phyloP scores from a whole-genome alignment of 2,113 vertebrate species.

The Burhinus oedicnemus region DNA sequence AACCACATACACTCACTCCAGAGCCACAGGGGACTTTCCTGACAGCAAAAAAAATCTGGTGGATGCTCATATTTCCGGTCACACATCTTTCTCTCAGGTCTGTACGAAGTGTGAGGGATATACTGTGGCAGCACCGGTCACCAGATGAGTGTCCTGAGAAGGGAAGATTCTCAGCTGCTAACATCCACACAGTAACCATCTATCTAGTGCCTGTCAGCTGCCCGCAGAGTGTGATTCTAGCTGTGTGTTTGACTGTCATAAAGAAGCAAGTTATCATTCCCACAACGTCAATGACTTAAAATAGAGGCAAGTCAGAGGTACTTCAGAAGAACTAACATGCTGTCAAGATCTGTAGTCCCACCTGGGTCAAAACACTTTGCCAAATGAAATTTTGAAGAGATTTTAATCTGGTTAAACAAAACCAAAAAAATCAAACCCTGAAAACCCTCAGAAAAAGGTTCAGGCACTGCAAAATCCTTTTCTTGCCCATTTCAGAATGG shows the following conservation, averaged over 20 bases:
- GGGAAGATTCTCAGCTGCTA: neutral
- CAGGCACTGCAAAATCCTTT: neutral
- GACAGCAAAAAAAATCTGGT: neutral
- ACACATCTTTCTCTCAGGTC: neutral
- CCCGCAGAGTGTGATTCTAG: neutral
- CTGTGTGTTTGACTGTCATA: neutral
- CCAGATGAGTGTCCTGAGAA: neutral
- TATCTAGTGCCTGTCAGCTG: neutral
- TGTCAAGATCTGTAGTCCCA: neutral
- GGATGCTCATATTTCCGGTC: constrained; percentile 36
- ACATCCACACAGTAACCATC: neutral
- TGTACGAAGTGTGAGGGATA: constrained; percentile 10
- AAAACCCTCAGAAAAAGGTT: neutral
- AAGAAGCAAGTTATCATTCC: neutral
- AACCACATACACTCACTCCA: neutral
- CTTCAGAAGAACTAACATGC: neutral
- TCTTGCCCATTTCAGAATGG: neutral
- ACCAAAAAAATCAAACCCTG: neutral
- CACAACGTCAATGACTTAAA: neutral
- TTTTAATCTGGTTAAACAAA: neutral
- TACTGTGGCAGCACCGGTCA: neutral
- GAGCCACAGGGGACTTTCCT: neutral
- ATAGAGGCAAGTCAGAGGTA: neutral
- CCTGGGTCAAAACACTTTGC: neutral
- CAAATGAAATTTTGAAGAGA: neutral